phyloP scores from a whole-genome alignment of 2,797 vertebrate genomes.

The Mormyrus hasselquistii region DNA sequence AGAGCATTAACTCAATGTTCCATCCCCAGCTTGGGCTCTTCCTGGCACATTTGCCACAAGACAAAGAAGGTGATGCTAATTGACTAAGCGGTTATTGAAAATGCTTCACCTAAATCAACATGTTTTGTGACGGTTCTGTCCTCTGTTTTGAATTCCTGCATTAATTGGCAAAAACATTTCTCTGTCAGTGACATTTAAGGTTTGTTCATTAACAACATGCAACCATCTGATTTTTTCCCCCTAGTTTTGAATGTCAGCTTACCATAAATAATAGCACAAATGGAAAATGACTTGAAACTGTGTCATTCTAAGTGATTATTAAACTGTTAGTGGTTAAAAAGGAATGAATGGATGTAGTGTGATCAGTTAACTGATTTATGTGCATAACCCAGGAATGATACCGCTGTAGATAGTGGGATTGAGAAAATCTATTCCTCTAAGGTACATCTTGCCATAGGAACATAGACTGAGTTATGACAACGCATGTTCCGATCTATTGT shows the following conservation, averaged over 20 bases:
- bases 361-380: neutral
- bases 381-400: neutral
- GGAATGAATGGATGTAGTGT: neutral
- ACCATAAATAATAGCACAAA: neutral
- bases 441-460: neutral
- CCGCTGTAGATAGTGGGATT: neutral
- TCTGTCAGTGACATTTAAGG: neutral
- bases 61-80: neutral
- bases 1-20: neutral
- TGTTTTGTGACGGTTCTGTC: neutral
- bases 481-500: neutral
- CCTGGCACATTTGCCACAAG: neutral
- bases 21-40: neutral
- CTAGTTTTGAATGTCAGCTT: neutral
- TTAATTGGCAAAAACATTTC: neutral
- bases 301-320: neutral
- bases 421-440: constrained; percentile 1
- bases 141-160: neutral
- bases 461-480: neutral
- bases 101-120: neutral
- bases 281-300: neutral
- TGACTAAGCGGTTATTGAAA: neutral
- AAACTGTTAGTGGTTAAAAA: neutral
- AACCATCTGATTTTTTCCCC: neutral
- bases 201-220: neutral